A percentile compares a stretch with the other conserved stretches of the same genome.
These are phyloP conservation scores for Macaria liturata DNA, from an alignment of 2,888 invertebrate genomes.

Conservation along the genomic window DNA sequence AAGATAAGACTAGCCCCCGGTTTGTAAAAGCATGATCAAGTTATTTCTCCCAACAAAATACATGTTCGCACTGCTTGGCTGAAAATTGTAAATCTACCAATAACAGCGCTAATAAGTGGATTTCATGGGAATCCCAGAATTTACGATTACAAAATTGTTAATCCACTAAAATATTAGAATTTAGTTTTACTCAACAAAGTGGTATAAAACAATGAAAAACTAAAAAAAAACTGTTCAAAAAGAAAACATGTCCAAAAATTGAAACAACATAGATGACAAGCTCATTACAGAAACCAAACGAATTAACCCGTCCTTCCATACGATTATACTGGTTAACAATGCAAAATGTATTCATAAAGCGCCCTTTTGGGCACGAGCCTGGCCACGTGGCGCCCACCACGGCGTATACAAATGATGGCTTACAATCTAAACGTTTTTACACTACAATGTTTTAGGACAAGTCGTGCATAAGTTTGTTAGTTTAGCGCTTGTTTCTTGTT, in stretches of 20 bases:
- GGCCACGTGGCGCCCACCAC: conserved; percentile 64
- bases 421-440: conserved; percentile 52
- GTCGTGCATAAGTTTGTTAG: conserved; percentile 77
- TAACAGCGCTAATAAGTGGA: too few species aligned
- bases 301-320: conserved; percentile 18
- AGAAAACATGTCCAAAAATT: neutral
- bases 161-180: too few species aligned
- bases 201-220: neutral
- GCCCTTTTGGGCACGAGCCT: conserved; percentile 56
- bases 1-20: too few species aligned
- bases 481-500: conserved; percentile 51
- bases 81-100: too few species aligned
- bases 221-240: neutral
- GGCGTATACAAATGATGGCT: conserved; percentile 78
- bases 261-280: conserved; percentile 4
- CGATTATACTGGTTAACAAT: conserved; percentile 37
- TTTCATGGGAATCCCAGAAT: too few species aligned
- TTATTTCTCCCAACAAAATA: too few species aligned
- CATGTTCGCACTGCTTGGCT: too few species aligned
- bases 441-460: conserved; percentile 56
- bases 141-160: too few species aligned
- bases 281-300: conserved; percentile 7
- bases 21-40: too few species aligned
- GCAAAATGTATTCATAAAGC: conserved; percentile 35
- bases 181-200: too few species aligned